Conservation (phyloP, 2,113 vertebrate genomes). For the Chamaetylas fuelleborni region DNA sequence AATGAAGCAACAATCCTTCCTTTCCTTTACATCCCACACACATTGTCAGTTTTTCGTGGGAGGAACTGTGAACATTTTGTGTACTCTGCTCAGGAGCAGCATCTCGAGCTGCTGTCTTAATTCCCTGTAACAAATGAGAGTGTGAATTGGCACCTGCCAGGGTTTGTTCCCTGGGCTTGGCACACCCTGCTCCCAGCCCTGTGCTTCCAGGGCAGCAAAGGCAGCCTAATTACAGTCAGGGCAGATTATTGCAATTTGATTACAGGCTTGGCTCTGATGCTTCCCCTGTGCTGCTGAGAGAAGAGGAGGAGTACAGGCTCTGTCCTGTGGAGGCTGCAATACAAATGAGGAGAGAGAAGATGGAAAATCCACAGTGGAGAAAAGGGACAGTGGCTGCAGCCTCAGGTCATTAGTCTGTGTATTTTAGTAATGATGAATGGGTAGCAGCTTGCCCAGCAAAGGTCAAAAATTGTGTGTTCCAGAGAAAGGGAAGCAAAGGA, state of each 20-base stretch:
- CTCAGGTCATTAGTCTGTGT: not conserved
- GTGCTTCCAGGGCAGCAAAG: conserved; percentile 5
- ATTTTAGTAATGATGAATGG: not conserved
- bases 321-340: not conserved
- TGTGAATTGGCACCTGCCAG: not conserved
- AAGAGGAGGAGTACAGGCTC: not conserved
- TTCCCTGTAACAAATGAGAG: not conserved
- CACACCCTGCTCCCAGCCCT: not conserved
- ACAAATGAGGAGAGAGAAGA: not conserved
- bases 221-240: not conserved
- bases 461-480: not conserved
- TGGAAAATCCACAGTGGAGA: not conserved
- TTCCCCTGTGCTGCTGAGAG: not conserved
- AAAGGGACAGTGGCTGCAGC: not conserved
- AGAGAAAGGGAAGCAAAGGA: not conserved
- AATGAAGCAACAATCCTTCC: not conserved
- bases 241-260: not conserved
- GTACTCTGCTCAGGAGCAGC: not conserved
- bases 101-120: not conserved
- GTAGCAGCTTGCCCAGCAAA: not conserved
- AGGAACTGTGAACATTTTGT: not conserved
- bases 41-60: not conserved
- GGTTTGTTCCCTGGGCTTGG: not conserved
- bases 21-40: not conserved
- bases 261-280: conserved; percentile 1